Base-by-base conservation (phyloP, 2,797 vertebrate species). In the Dallia pectoralis region DNA sequence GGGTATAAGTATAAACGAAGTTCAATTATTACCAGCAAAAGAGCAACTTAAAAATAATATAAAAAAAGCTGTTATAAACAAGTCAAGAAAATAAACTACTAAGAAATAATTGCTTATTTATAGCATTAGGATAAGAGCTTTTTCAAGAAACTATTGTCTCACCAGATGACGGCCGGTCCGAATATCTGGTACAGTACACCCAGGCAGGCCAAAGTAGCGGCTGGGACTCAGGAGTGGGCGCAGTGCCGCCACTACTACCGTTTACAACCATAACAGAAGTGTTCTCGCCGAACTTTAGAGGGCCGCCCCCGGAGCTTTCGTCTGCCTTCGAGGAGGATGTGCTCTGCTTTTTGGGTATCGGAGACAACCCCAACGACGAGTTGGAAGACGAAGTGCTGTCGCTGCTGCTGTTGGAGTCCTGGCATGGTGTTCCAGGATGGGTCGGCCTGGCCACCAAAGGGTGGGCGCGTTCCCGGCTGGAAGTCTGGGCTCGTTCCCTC, bases 121-220 rank as follows among this genome's bases (percentile, higher is more conserved):
- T 59, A 59, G 25, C 22, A 59, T 56, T 56, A 56, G 19, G 1
- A 51, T 32, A 64, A 32, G 14, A 30, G 30, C 4, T 64, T 30
- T 29, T 64, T 30, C 53, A 64, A 85, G 15, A 56, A 62, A 64
- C 69, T 84, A 85, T 82, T 83, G 93, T 91, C 96, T 97, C 95
- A 98, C 97, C 97, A 87, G 96, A 98, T 93, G 97, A 98, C 64
- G 97, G 97, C 84, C 97, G 94, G 91, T 98, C 96, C 87, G 97
- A 98, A 87, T 98, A 98, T 25, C 96, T 94, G 6, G 97, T 98
- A 82, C 97, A 98, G 92, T 97, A 98, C 77, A 98, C 97, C 97
- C 97, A 97, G 71, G 97, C 97, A 84, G 97, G 97, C 96, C 96
- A 98, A 67, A 98, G 87, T 74, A 98, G 82, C 76, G 95, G 94